Evolutionary conservation across 2,113 vertebrate genomes (phyloP), one percentile per base, ranked within the genome.

Genomic region (Nannospalax galili): DNA sequence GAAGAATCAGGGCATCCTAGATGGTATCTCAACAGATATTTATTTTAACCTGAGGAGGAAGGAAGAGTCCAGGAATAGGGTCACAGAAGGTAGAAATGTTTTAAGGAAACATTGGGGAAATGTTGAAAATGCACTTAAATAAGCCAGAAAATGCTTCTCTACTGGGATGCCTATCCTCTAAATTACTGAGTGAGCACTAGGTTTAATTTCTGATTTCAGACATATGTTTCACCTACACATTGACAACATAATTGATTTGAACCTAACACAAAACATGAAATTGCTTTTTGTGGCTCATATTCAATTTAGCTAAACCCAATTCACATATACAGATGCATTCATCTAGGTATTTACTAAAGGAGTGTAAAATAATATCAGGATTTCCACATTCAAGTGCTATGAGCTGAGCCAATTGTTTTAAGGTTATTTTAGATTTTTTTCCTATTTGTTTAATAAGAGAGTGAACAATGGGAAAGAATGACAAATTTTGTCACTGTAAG

Each of bases 151-250:
- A 32, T 3, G 40, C 4, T 80, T 77, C 45, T 69, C 2, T 74
- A 30, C 4, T 40, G 45, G 32, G 30, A 69, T n/a, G 79, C 56
- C 65, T 26, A 48, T 6, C 19, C 10, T 72, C 65, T 88, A 5
- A 58, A 7, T 72, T 80, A 42, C 2, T 40, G 26, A 96, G 15
- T 40, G 22, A 40, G 69, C 9, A 64, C 10, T 73, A 48, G 16
- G 19, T 65, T 17, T 45, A n/a, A 70, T 32, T 16, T 74, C 56
- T 52, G 60, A 56, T 88, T 92, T 92, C 67, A 93, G 56, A 93
- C 7, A 80, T 12, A 40, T 17, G 72, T 45, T 80, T 91, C 22
- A 79, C 73, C 22, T 60, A 45, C 7, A 80, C 17, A 70, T 74
- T n/a, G 26, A 87, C 10, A 77, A 45, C 35, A 42, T 5, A 70